Evolutionary conservation across 2,797 vertebrate genomes (phyloP), one percentile per base, ranked within the genome.

Genomic region (Loriculus beryllinus): DNA sequence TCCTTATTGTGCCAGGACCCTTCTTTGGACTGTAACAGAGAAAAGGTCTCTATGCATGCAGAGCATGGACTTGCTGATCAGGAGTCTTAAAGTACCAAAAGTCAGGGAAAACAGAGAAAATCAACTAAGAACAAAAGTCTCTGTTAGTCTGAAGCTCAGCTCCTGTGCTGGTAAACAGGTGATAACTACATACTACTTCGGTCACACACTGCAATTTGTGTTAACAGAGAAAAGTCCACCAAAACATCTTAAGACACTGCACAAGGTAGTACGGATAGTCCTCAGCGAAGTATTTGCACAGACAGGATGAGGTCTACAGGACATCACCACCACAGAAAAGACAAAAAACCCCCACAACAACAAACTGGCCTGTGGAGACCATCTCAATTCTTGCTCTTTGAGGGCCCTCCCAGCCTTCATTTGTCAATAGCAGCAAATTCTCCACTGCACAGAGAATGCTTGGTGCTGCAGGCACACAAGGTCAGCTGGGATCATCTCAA

Each of bases 221-320:
- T 54, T 11, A 60, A 29, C 42, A 83, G 75, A 74, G 45, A 78
- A 52, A 88, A 72, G 25, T 49, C 29, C 40, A 56, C 21, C 26
- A 10, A 51, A 71, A 70, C 81, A 29, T 42, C 29, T 70, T 60
- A 79, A 0, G 0, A 92, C 80, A 76, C 42, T 56, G 63, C 52
- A 57, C 2, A 3, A 89, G 69, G 62, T 45, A 92, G 60, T 67
- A 82, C 1, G 0, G 56, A 88, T 63, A 89, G 64, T 12, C 62
- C 80, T 72, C 82, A 86, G 87, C 91, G 86, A 90, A 94, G 63
- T 67, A 0, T 96, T 82, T 37, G 77, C 82, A 92, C 85, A 83
- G 47, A 96, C 89, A 94, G 26, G 22, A 81, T 86, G 77, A 90
- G 52, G 39, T 88, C 85, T 95, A 91, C 85, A 88, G 71, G 60